Evolutionary conservation across 2,888 invertebrate genomes (phyloP).

Genomic region (Drosophila kuntzei): DNA sequence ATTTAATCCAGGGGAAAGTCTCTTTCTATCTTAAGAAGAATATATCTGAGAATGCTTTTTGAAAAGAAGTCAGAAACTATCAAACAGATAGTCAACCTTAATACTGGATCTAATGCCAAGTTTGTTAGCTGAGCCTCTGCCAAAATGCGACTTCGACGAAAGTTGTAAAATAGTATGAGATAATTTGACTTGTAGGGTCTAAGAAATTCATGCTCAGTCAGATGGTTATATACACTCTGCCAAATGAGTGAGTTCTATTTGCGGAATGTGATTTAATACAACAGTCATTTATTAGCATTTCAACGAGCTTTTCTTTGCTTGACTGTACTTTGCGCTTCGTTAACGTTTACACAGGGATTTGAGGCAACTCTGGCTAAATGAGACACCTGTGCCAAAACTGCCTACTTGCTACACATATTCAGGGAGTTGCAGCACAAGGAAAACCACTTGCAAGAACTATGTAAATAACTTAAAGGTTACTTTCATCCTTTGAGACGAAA

Average conservation of each 20-base stretch:
- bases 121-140: background rate
- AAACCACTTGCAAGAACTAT: constrained; percentile 46
- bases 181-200: no score
- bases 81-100: background rate
- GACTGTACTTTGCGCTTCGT: constrained; percentile 19
- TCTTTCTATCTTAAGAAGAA: no score
- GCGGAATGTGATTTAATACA: constrained; percentile 11
- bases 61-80: background rate
- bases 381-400: constrained; percentile 53
- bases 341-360: constrained; percentile 16
- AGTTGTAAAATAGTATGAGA: background rate
- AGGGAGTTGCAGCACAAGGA: constrained; percentile 12
- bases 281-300: constrained; percentile 29
- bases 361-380: constrained; percentile 11
- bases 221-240: background rate
- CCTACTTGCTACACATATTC: constrained; percentile 15
- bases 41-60: background rate
- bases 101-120: background rate
- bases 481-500: constrained; percentile 31
- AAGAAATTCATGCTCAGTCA: background rate
- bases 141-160: background rate
- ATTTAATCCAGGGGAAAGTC: no score
- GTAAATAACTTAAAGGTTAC: constrained; percentile 44
- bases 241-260: constrained; percentile 13
- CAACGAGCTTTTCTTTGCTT: constrained; percentile 4